Evolutionary conservation across 2,888 invertebrate genomes (phyloP).

Genomic region (Linnaemya vulpina): DNA sequence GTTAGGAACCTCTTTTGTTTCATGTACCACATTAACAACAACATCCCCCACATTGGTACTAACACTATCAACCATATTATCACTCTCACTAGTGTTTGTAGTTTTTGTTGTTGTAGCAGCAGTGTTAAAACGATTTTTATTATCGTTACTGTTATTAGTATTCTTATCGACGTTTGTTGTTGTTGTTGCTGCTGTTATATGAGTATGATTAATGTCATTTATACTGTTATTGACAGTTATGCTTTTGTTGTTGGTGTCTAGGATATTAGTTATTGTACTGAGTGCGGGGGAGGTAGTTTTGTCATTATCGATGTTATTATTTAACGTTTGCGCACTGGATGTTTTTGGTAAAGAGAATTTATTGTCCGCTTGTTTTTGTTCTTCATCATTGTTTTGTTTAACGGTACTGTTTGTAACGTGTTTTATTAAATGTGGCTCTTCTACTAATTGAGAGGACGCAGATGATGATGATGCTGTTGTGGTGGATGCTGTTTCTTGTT

Average conservation of each 20-base stretch:
- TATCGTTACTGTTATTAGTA: background rate
- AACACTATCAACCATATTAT: background rate
- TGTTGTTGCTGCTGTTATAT: conserved; percentile 11
- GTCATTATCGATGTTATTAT: conserved; percentile 27
- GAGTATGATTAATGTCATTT: conserved; percentile 6
- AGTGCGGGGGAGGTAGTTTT: background rate
- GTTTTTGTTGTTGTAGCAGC: conserved; percentile 12
- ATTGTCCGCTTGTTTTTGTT: conserved; percentile 68
- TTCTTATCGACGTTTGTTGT: no score
- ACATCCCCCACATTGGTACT: conserved; percentile 20
- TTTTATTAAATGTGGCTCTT: conserved; percentile 1
- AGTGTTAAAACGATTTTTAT: conserved; percentile 36
- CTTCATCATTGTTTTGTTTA: conserved; percentile 72
- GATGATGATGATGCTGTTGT: conserved; percentile 21
- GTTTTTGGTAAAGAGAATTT: conserved; percentile 49
- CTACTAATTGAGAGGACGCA: background rate
- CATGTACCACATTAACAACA: conserved; percentile 27
- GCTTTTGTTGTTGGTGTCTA: conserved; percentile 4
- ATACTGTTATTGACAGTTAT: conserved; percentile 16
- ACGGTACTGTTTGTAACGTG: conserved; percentile 22
- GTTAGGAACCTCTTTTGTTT: conserved; percentile 15
- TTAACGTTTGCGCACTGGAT: conserved; percentile 57
- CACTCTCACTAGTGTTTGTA: background rate
- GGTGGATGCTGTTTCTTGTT: conserved; percentile 35
- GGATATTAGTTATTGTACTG: background rate